A percentile compares a stretch with the other conserved stretches of the same genome.
Evolutionary conservation across 1,140 invertebrate genomes (phyloP).

Genomic region (Scaptomyza montana): DNA sequence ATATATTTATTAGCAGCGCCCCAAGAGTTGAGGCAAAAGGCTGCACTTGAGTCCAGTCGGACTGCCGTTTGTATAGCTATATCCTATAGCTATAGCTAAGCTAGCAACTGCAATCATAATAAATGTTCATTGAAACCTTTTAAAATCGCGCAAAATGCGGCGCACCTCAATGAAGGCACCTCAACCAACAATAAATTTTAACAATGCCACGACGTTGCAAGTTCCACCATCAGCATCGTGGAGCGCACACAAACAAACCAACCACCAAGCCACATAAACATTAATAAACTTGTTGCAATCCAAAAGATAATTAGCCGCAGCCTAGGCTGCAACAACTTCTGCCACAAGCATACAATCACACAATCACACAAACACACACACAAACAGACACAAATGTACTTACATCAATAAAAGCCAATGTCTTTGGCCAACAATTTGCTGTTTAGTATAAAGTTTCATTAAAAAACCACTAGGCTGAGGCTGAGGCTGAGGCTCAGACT

Average conservation of each 20-base stretch:
- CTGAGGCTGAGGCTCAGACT: constrained; percentile 25
- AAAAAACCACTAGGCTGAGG: constrained; percentile 66
- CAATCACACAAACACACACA: constrained; percentile 19
- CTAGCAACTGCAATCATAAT: constrained; percentile 71
- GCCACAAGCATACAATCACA: constrained; percentile 24
- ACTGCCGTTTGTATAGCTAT: too few species aligned
- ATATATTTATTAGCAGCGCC: constrained; percentile 59
- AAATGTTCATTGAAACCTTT: constrained; percentile 83
- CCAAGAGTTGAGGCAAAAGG: constrained; percentile 1
- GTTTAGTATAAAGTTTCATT: constrained; percentile 83
- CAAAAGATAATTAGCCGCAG: constrained; percentile 80
- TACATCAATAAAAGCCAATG: constrained; percentile 45
- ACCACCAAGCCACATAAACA: constrained; percentile 63
- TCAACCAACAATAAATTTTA: constrained; percentile 74
- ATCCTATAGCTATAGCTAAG: neutral
- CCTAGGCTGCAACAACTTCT: constrained; percentile 54
- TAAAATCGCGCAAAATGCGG: constrained; percentile 76
- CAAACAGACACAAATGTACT: constrained; percentile 22
- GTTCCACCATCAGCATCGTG: neutral
- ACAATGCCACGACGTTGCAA: constrained; percentile 49
- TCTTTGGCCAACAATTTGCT: constrained; percentile 72
- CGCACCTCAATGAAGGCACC: constrained; percentile 75
- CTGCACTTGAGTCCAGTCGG: constrained; percentile 17
- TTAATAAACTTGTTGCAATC: constrained; percentile 83
- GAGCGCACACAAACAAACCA: too few species aligned